Evolutionary conservation across 1,140 invertebrate genomes (phyloP).

Genomic region (Neotoxoptera formosana): DNA sequence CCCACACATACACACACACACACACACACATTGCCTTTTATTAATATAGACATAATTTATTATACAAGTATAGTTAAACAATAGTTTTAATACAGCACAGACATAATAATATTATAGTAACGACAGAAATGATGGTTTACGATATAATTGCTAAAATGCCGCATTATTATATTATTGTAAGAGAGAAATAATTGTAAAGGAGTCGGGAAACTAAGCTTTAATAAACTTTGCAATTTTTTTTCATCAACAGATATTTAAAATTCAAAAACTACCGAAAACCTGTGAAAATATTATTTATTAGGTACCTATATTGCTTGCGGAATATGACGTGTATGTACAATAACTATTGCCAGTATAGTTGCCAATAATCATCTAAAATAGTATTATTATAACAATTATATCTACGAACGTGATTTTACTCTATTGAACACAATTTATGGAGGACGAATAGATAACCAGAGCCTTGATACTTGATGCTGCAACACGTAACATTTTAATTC

Average conservation of each 20-base stretch:
- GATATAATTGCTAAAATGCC: not conserved
- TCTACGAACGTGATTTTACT: not conserved
- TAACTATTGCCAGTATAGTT: not conserved
- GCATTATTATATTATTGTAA: not conserved
- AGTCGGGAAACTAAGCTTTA: not conserved
- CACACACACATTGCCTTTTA: too few relatives aligned
- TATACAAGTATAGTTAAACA: too few relatives aligned
- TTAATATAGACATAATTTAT: too few relatives aligned
- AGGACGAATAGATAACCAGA: not conserved
- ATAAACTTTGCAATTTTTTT: not conserved
- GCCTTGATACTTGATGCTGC: not conserved
- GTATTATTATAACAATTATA: not conserved
- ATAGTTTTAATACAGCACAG: not conserved
- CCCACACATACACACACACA: too few relatives aligned
- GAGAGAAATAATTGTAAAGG: not conserved
- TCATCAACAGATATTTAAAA: not conserved
- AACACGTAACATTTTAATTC: not conserved
- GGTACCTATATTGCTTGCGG: not conserved
- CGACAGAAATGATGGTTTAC: not conserved
- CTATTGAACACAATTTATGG: not conserved
- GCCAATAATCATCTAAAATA: not conserved
- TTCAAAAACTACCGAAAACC: not conserved
- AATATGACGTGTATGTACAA: not conserved
- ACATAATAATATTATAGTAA: too few relatives aligned
- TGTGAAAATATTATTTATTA: not conserved